Conservation (phyloP, 1,140 invertebrate genomes). For the Zaprionus davidi region DNA sequence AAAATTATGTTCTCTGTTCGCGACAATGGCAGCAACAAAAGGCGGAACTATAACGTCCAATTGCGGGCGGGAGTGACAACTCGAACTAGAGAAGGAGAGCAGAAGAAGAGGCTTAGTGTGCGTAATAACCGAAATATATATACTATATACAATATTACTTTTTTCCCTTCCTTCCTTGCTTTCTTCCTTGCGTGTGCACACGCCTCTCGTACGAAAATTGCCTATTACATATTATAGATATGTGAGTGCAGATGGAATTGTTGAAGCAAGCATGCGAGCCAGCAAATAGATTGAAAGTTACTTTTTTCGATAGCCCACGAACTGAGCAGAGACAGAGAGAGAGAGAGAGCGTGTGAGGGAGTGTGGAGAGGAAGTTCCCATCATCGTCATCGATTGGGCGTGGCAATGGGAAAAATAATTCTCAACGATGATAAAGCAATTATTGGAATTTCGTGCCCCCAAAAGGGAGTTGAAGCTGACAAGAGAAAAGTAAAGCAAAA, state of each 20-base stretch:
- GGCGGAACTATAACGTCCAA: conserved; percentile 38
- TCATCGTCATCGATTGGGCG: conserved; percentile 35
- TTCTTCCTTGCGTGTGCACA: conserved; percentile 1
- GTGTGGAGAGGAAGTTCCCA: no score
- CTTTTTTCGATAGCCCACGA: conserved; percentile 24
- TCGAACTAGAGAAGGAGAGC: not conserved
- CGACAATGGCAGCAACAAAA: conserved; percentile 57
- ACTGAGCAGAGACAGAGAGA: not conserved
- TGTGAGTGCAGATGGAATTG: conserved; percentile 44
- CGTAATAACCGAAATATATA: conserved; percentile 33
- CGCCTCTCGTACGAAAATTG: conserved; percentile 37
- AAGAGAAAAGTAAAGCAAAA: not conserved
- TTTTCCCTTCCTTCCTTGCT: not conserved
- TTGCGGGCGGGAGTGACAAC: conserved; percentile 14
- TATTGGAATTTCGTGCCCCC: conserved; percentile 51
- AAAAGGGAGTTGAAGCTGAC: not conserved
- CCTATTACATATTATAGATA: conserved; percentile 55
- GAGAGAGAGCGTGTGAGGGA: not conserved
- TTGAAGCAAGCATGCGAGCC: conserved; percentile 18
- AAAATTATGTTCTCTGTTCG: conserved; percentile 61
- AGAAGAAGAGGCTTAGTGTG: conserved; percentile 9
- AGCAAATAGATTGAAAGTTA: conserved; percentile 46
- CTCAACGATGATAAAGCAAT: conserved; percentile 71
- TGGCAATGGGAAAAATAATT: conserved; percentile 62
- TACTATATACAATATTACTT: conserved; percentile 36